Base-by-base conservation (phyloP, 2,797 vertebrate genomes). In the Phoxinus dragarum region DNA sequence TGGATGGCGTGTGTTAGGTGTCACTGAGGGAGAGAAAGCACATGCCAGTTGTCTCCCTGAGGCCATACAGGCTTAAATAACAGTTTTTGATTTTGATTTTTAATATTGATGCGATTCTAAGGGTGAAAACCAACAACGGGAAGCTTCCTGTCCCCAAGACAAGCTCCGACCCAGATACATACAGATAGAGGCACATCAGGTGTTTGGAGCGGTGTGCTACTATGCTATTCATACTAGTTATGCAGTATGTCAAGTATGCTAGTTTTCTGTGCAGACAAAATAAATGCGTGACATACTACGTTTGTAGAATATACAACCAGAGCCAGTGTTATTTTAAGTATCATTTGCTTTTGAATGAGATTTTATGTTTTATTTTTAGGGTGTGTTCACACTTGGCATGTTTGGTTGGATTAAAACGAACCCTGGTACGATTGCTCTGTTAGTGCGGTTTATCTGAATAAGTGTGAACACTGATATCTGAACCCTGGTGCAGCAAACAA, bases 161-260 rank as follows among this genome's bases (percentile, higher is more conserved):
- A 81, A 86, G 52, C 31, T 85, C 71, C 49, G 67, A 88, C 88
- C 85, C 85, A 88, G 88, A 88, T 84, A 68, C 87, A 86, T 84
- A 81, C 66, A 44, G 66, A 83, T 38, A 27, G 81, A 84, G 61
- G 21, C 75, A 40, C 21, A 5, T 54, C 21, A 5, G 52, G 23
- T 42, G 75, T 78, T 38, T 71, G 19, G 38, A 77, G 75, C 10
- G 7, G 7, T 40, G 75, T 42, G 19, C 23, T 77, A 40, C 21
- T 40, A 4, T 19, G 19, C 23, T 42, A 27, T 54, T 59, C 73
- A 19, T 31, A 27, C 52, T 42, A 59, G 36, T n/a, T 8, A 16
- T 59, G 36, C 34, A n/a, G 27, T 23, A 6, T 12, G 52, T 42
- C 19, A 23, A 4, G 21, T 23, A n/a, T 23, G 31, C 49, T 16